phyloP scores from a whole-genome alignment of 2,888 invertebrate genomes.

The Nomada goodeniana region DNA sequence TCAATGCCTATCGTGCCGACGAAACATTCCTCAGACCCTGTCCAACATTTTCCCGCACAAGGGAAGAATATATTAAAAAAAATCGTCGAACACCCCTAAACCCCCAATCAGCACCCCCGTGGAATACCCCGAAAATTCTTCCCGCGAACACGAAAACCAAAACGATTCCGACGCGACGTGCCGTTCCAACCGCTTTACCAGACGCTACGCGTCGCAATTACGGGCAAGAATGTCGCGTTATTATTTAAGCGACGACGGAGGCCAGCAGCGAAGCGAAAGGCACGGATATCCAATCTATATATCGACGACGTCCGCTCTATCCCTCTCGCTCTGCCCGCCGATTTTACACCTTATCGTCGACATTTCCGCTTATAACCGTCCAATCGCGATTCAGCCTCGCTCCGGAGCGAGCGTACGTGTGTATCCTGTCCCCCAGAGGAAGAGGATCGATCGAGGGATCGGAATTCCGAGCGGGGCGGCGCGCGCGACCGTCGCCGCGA shows the following conservation, averaged over 20 bases:
- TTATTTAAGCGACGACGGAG: slow-evolving; percentile 20
- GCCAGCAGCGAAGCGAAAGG: slow-evolving; percentile 13
- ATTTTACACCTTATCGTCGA: slow-evolving; percentile 54
- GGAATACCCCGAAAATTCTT: neutral
- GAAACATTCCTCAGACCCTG: no score
- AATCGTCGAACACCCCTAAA: no score
- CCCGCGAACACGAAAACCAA: neutral
- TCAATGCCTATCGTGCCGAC: no score
- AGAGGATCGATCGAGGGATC: slow-evolving; percentile 71
- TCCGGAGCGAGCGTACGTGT: slow-evolving; percentile 24
- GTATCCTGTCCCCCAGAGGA: slow-evolving; percentile 62
- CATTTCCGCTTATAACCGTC: slow-evolving; percentile 66
- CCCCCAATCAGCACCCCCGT: no score
- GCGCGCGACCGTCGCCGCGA: slow-evolving; percentile 67
- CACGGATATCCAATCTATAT: slow-evolving; percentile 45
- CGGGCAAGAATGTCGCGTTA: neutral
- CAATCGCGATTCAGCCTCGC: slow-evolving; percentile 62
- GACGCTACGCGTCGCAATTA: slow-evolving; percentile 22
- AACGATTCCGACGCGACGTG: neutral
- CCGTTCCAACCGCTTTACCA: neutral
- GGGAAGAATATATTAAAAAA: no score
- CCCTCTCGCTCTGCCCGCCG: slow-evolving; percentile 6
- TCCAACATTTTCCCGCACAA: no score
- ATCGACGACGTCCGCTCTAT: slow-evolving; percentile 29
- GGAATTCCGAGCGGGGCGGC: slow-evolving; percentile 65